Percentiles rank a stretch among this genome's conserved stretches.
phyloP scores from a whole-genome alignment of 2,113 vertebrate species.

The Naja naja region DNA sequence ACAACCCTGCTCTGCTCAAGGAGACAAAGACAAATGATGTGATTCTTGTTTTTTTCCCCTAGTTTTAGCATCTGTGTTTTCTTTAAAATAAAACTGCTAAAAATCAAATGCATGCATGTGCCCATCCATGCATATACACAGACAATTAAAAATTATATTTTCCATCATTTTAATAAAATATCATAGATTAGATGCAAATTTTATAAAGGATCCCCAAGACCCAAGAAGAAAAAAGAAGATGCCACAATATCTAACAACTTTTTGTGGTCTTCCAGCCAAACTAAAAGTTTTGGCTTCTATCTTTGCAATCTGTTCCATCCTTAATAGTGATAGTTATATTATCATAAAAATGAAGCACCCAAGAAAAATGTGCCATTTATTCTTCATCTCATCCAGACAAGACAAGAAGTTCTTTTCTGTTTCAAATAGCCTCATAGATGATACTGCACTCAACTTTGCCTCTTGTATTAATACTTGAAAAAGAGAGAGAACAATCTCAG shows the following conservation, averaged over 20 bases:
- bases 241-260: too few species aligned
- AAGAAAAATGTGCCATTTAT: neutral
- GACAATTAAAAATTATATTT: neutral
- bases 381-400: neutral
- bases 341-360: neutral
- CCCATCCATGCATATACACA: neutral
- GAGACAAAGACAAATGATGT: slow-evolving; percentile 44
- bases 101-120: neutral
- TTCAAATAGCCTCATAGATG: neutral
- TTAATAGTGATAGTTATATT: neutral
- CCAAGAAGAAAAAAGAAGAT: neutral
- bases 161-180: neutral
- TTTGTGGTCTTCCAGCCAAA: neutral
- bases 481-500: neutral
- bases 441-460: neutral
- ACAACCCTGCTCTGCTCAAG: slow-evolving; percentile 33
- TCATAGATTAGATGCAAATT: neutral
- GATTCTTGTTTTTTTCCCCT: neutral
- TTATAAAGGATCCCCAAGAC: neutral
- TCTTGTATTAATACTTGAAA: neutral
- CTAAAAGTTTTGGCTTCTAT: neutral
- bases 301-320: neutral
- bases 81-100: slow-evolving; percentile 31
- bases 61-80: neutral
- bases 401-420: neutral